Evolutionary conservation across 2,113 vertebrate species (phyloP).

Genomic region (Paralichthys olivaceus): DNA sequence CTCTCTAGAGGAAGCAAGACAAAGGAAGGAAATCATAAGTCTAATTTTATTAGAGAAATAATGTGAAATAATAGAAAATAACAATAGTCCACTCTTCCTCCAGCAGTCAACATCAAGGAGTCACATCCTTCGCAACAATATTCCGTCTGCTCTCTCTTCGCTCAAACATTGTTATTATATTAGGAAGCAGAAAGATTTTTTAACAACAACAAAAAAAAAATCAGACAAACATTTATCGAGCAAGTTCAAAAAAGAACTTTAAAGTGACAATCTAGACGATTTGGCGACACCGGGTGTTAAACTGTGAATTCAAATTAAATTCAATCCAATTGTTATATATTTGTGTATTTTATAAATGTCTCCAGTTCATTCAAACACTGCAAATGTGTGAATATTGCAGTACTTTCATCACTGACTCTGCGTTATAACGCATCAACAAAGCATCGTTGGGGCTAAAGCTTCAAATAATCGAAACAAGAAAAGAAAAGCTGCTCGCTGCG

Average conservation of each 20-base stretch:
- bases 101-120: no score
- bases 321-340: no score
- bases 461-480: neutral
- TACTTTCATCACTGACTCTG: neutral
- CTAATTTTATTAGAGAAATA: conserved; percentile 61
- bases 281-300: no score
- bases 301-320: no score
- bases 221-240: neutral
- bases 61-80: conserved; percentile 29
- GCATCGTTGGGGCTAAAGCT: neutral
- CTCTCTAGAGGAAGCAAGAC: no score
- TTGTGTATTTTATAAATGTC: no score
- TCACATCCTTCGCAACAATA: no score
- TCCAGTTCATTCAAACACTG: neutral
- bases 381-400: neutral
- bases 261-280: neutral
- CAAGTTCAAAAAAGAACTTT: neutral
- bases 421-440: no score
- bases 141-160: no score
- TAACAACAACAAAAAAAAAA: no score
- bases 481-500: neutral
- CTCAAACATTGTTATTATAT: no score
- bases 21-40: neutral
- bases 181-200: no score
- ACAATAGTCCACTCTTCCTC: neutral